These are phyloP conservation scores for Eupelmus urozonus DNA, from an alignment of 2,888 invertebrate genomes.

Conservation along the genomic window DNA sequence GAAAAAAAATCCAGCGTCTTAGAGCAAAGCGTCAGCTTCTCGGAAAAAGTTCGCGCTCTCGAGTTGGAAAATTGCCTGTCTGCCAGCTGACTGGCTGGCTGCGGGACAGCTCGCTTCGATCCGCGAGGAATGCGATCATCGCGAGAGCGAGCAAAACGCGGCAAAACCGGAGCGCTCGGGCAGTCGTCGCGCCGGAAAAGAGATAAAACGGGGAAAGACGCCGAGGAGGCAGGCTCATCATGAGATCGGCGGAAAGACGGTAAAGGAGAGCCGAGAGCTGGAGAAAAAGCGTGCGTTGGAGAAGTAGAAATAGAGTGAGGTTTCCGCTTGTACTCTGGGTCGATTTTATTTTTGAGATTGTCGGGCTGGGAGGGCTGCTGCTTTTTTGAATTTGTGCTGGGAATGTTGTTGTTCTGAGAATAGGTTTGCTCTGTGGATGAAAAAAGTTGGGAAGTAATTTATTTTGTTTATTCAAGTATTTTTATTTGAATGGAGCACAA, in stretches of 20 bases:
- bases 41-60: too few relatives aligned
- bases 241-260: neutral
- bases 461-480: too few relatives aligned
- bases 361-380: too few relatives aligned
- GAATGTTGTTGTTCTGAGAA: too few relatives aligned
- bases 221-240: neutral
- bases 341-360: neutral
- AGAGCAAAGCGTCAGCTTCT: too few relatives aligned
- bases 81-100: too few relatives aligned
- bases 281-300: neutral
- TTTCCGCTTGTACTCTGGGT: neutral
- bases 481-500: too few relatives aligned
- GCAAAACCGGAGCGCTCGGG: slow-evolving; percentile 11
- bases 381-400: too few relatives aligned
- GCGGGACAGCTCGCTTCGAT: neutral
- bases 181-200: neutral
- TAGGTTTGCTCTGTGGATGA: too few relatives aligned
- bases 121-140: slow-evolving; percentile 25
- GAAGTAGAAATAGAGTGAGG: neutral
- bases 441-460: too few relatives aligned
- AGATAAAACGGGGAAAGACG: slow-evolving; percentile 4
- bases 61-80: too few relatives aligned
- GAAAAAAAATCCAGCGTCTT: too few relatives aligned
- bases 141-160: neutral
- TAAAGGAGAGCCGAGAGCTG: neutral